These are phyloP conservation scores for Shinisaurus crocodilurus DNA, from an alignment of 2,113 vertebrate species.

Conservation along the genomic window DNA sequence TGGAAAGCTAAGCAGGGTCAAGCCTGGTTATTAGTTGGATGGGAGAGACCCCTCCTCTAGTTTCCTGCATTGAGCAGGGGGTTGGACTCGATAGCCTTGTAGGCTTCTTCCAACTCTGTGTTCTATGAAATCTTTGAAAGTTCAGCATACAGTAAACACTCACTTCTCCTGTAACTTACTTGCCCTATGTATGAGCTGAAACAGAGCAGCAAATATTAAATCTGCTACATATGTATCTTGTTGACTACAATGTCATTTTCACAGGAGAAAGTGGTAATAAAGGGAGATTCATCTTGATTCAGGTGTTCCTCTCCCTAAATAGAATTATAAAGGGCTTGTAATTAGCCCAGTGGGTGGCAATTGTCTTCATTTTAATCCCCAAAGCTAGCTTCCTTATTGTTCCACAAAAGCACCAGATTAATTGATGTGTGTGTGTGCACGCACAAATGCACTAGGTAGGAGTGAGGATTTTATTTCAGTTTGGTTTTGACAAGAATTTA, in stretches of 20 bases:
- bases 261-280: neutral
- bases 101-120: no score
- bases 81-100: no score
- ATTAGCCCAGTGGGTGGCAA: neutral
- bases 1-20: no score
- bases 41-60: no score
- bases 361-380: neutral
- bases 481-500: no score
- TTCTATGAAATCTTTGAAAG: no score
- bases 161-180: conserved; percentile 53
- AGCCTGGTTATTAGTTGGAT: no score
- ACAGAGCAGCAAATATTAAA: conserved; percentile 57
- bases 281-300: neutral
- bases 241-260: conserved; percentile 26
- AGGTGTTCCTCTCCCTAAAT: neutral
- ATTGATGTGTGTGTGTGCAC: neutral
- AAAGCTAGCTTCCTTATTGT: neutral
- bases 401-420: neutral
- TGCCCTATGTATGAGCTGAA: conserved; percentile 56
- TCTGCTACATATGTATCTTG: neutral
- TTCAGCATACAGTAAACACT: conserved; percentile 30
- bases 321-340: neutral
- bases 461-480: neutral
- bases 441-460: neutral
- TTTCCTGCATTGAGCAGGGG: no score